Evolutionary conservation across 2,888 invertebrate genomes (phyloP), one percentile per base, ranked within the genome.

Genomic region (Xanthorhoe spadicearia): DNA sequence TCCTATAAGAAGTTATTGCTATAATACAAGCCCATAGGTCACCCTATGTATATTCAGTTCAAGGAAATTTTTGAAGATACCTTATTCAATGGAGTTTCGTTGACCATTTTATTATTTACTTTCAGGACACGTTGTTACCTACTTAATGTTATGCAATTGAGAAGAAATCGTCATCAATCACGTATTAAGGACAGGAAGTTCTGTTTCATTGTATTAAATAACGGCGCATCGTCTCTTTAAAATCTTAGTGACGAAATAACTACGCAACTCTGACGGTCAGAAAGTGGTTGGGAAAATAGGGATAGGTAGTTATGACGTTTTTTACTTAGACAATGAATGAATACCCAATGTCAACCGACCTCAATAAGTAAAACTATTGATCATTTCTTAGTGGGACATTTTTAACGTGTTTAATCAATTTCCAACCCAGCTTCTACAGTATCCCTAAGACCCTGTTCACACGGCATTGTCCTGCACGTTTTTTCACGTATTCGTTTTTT

Each of bases 1-100:
- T 95, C 85, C 95, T 95, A 77, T 0, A 3, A 23, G 23, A 18
- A 64, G 1, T 7, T 17, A 3, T 17, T 15, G 17, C 7, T n/a
- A 43, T 17, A 23, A 23, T 23, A 23, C 1, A 23, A 23, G 23
- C 23, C 23, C 23, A 23, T 23, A n/a, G 23, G 23, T 23, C 23
- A 4, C 23, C 23, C 1, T 23, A 23, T 1, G 23, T 23, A 23
- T 23, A 23, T 23, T 23, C 4, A 23, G 23, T 3, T 23, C 23
- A 23, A 3, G 4, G 23, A 23, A 32, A 32, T n/a, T n/a, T n/a
- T n/a, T n/a, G n/a, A n/a, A n/a, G n/a, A n/a, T n/a, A n/a, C n/a
- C n/a, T n/a, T n/a, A n/a, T n/a, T n/a, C 5, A 32, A 32, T 7
- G 7, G 32, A 32, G 32, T 32, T 32, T 6, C 32, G 32, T 7